Conservation (phyloP, 2,888 invertebrate genomes). For the Lucinisca nassula region DNA sequence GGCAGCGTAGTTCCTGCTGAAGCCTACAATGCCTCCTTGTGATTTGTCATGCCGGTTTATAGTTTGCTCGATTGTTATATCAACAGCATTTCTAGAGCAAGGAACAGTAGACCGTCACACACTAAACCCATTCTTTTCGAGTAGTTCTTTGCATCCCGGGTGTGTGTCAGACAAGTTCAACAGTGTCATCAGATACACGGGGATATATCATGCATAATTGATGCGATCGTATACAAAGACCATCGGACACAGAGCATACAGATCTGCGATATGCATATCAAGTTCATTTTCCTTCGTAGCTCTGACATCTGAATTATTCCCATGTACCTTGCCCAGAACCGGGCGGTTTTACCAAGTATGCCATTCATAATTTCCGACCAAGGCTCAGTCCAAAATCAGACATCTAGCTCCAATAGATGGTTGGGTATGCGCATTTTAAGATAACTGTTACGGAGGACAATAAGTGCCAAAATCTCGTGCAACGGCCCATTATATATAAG, state of each 20-base stretch:
- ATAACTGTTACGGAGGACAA: too few relatives aligned
- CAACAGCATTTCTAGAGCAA: slow-evolving; percentile 36
- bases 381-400: too few relatives aligned
- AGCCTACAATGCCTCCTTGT: slow-evolving; percentile 34
- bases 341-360: slow-evolving; percentile 48
- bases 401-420: too few relatives aligned
- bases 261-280: slow-evolving; percentile 32
- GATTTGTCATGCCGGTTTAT: slow-evolving; percentile 21
- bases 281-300: slow-evolving; percentile 61
- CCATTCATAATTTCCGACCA: background rate
- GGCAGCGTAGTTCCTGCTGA: slow-evolving; percentile 35
- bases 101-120: slow-evolving; percentile 23
- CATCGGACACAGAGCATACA: background rate
- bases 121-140: slow-evolving; percentile 29
- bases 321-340: slow-evolving; percentile 56
- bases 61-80: slow-evolving; percentile 51
- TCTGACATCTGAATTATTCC: slow-evolving; percentile 27
- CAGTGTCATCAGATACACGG: background rate
- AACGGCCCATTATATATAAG: too few relatives aligned
- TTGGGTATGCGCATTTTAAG: too few relatives aligned
- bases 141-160: slow-evolving; percentile 25
- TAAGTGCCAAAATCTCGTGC: too few relatives aligned
- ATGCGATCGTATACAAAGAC: background rate
- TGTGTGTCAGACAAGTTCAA: slow-evolving; percentile 7
- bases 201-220: background rate